These are phyloP conservation scores for Pseudorasbora parva DNA, from an alignment of 2,113 vertebrate species.

Conservation along the genomic window DNA sequence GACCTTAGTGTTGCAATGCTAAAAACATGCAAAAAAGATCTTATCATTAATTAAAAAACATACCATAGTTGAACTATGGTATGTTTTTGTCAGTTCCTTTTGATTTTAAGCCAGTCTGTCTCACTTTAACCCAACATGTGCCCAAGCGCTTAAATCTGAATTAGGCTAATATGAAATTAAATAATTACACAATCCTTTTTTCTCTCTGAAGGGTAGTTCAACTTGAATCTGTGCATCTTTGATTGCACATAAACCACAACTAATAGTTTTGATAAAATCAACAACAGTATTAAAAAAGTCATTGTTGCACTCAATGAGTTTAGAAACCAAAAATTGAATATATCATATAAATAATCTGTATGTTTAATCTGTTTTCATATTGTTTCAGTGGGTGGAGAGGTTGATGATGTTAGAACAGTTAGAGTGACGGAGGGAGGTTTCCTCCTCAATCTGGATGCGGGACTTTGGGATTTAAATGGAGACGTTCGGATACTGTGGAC, in stretches of 20 bases:
- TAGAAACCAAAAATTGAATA: background rate
- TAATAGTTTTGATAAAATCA: background rate
- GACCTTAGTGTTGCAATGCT: background rate
- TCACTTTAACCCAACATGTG: background rate
- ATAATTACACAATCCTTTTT: background rate
- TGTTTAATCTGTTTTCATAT: background rate
- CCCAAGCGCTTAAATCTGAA: background rate
- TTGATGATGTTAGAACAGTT: background rate
- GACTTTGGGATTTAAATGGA: background rate
- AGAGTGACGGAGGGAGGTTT: background rate
- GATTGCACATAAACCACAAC: background rate
- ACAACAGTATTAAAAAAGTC: background rate
- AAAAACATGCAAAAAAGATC: background rate
- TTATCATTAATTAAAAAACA: background rate
- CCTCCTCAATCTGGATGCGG: background rate
- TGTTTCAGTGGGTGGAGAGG: background rate
- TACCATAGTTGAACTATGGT: background rate
- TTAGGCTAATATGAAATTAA: background rate
- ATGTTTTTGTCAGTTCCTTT: background rate
- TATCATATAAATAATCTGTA: background rate
- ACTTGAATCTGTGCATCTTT: background rate
- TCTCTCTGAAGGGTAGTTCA: background rate
- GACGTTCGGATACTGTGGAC: no score
- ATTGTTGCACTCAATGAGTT: background rate
- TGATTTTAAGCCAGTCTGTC: background rate